Percentiles rank a stretch among this genome's conserved stretches.
phyloP scores from a whole-genome alignment of 2,797 vertebrate species.

The Eulemur rubriventer region DNA sequence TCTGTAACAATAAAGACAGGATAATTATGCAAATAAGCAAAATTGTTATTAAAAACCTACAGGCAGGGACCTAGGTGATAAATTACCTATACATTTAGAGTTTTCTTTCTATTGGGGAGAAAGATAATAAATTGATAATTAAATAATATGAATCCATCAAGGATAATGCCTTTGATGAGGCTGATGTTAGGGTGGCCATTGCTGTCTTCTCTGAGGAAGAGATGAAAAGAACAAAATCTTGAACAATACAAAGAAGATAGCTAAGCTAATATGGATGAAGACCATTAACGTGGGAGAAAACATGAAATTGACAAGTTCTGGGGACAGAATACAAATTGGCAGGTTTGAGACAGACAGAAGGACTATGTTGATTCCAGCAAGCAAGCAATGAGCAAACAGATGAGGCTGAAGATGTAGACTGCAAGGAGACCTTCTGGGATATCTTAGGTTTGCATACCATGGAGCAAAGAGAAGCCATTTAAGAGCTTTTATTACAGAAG shows the following conservation, averaged over 20 bases:
- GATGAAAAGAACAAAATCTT: background rate
- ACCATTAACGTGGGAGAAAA: rapidly evolving
- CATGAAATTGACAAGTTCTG: background rate
- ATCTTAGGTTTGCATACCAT: background rate
- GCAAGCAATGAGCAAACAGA: background rate
- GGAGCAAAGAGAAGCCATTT: background rate
- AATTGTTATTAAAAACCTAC: background rate
- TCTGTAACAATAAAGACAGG: background rate
- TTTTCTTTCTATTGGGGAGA: background rate
- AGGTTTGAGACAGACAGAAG: background rate
- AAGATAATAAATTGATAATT: background rate
- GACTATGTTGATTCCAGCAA: background rate
- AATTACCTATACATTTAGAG: background rate
- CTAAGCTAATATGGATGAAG: background rate
- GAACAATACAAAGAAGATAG: background rate
- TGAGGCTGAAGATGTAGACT: background rate
- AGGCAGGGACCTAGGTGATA: background rate
- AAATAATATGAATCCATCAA: background rate
- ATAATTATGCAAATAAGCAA: background rate
- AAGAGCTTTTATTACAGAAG: background rate
- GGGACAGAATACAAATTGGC: background rate
- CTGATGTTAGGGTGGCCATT: background rate
- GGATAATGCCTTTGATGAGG: background rate
- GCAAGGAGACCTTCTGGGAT: rapidly evolving
- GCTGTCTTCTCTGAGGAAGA: background rate